These are phyloP conservation scores for Sialia sialis DNA, from an alignment of 2,113 vertebrate genomes.

Conservation along the genomic window DNA sequence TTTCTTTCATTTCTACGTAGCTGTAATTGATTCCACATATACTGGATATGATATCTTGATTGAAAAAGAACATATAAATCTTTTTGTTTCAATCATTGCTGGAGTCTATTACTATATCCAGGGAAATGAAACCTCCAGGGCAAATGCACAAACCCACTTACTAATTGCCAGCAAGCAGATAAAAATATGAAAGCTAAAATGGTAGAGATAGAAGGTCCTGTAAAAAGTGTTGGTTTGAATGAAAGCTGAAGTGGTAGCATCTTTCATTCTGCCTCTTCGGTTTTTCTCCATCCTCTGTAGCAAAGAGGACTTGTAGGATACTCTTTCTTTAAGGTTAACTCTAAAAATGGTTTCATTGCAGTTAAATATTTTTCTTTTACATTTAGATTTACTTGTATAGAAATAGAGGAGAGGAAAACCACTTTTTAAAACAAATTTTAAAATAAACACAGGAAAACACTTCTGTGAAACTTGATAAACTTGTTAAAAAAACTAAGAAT, in stretches of 20 bases:
- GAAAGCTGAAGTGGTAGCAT: background rate
- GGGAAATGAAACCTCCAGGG: background rate
- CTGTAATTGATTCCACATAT: background rate
- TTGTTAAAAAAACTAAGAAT: background rate
- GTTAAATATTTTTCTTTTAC: background rate
- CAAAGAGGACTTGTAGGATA: background rate
- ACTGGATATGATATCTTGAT: background rate
- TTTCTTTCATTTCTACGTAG: background rate
- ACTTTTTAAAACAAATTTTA: fast-evolving
- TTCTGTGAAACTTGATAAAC: background rate
- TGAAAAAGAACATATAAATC: background rate
- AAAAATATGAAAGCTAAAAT: background rate
- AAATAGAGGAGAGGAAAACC: background rate
- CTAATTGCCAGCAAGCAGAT: background rate
- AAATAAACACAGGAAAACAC: background rate
- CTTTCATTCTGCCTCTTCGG: background rate
- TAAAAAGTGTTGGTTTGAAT: background rate
- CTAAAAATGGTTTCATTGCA: background rate
- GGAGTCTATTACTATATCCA: background rate
- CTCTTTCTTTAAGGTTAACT: background rate
- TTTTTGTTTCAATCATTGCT: background rate
- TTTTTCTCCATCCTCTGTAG: background rate
- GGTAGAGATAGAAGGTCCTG: background rate
- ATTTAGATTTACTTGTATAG: background rate
- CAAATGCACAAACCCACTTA: background rate